Evolutionary conservation across 2,797 vertebrate species (phyloP).

Genomic region (Momotus momota): DNA sequence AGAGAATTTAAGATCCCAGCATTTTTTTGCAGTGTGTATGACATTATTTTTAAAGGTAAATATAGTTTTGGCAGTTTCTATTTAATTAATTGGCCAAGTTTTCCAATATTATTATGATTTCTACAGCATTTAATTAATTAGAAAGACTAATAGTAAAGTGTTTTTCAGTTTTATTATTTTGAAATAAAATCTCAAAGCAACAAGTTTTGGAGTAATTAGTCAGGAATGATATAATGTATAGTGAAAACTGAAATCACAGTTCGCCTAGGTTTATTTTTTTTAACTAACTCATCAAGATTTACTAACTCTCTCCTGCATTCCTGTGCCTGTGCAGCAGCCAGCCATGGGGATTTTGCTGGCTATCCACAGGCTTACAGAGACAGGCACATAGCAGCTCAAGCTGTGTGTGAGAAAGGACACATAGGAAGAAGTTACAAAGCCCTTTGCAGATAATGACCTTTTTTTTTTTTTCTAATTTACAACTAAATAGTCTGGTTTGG

Average conservation of each 20-base stretch:
- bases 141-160: neutral
- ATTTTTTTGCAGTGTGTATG: neutral
- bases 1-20: neutral
- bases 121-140: neutral
- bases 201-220: neutral
- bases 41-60: neutral
- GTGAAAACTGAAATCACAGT: neutral
- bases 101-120: neutral
- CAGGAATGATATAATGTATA: neutral
- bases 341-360: neutral
- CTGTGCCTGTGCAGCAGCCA: rapidly evolving
- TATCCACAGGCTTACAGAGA: neutral
- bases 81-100: neutral
- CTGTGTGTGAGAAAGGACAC: neutral
- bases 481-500: neutral
- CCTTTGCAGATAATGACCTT: neutral
- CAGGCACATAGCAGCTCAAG: neutral
- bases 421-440: neutral
- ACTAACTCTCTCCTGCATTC: neutral
- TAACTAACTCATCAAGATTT: neutral
- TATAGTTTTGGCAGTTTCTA: neutral
- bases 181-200: neutral
- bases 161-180: neutral
- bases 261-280: neutral
- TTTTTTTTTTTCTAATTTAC: slow-evolving; percentile 2